phyloP scores from a whole-genome alignment of 1,140 invertebrate genomes.

The Telenomus remus region DNA sequence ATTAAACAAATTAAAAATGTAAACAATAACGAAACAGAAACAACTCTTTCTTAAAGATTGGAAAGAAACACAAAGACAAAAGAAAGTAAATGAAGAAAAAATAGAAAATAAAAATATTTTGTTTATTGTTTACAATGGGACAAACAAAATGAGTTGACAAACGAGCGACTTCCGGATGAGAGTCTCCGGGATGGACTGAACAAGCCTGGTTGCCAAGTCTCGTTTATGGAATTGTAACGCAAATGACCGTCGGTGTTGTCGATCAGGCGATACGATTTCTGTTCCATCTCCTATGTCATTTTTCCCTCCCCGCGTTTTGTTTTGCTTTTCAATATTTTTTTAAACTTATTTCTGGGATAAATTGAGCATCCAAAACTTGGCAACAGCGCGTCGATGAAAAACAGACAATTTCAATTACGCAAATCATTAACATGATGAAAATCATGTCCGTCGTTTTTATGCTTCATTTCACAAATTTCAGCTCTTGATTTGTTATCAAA shows the following conservation, averaged over 20 bases:
- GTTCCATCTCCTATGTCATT: too few species aligned
- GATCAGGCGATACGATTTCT: neutral
- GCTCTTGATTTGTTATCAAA: too few species aligned
- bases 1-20: too few species aligned
- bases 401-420: constrained; percentile 37
- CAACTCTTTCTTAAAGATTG: too few species aligned
- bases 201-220: constrained; percentile 8
- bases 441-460: neutral
- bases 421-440: constrained; percentile 27
- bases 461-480: too few species aligned
- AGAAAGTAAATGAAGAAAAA: too few species aligned
- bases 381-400: constrained; percentile 28
- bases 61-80: too few species aligned
- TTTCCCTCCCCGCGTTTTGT: neutral
- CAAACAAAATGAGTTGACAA: constrained; percentile 1
- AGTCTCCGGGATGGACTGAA: neutral
- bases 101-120: neutral
- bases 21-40: too few species aligned
- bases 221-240: constrained; percentile 1
- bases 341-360: constrained; percentile 16
- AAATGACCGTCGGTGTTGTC: neutral
- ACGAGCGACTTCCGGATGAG: constrained; percentile 4
- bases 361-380: constrained; percentile 22
- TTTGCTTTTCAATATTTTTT: neutral
- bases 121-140: neutral